phyloP scores from a whole-genome alignment of 2,888 invertebrate genomes.

The Meiosimyza decipiens region DNA sequence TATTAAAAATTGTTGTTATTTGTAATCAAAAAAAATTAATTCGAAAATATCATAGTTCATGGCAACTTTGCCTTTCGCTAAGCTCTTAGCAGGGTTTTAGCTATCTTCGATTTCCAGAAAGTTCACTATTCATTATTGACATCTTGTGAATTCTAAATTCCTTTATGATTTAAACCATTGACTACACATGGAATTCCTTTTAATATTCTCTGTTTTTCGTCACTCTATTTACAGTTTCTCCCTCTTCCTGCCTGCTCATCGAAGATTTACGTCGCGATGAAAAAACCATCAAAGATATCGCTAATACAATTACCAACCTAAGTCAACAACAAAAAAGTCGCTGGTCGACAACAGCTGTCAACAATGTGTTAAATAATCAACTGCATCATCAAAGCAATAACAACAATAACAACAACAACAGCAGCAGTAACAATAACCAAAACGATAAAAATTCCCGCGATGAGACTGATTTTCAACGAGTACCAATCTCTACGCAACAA shows the following conservation, averaged over 20 bases:
- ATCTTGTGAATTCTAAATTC: too few species aligned
- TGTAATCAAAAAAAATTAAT: too few species aligned
- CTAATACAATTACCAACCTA: conserved; percentile 83
- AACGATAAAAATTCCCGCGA: conserved; percentile 65
- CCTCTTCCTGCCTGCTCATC: conserved; percentile 63
- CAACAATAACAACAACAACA: conserved; percentile 38
- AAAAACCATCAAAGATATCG: conserved; percentile 83
- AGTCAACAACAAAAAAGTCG: conserved; percentile 67
- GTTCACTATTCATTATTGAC: too few species aligned
- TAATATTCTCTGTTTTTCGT: conserved; percentile 9
- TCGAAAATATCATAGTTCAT: too few species aligned
- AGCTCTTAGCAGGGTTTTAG: too few species aligned
- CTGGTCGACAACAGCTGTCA: conserved; percentile 70
- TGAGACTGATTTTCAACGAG: conserved; percentile 62
- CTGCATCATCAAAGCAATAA: conserved; percentile 49
- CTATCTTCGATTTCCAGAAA: too few species aligned
- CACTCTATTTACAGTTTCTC: conserved; percentile 53
- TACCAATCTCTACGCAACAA: conserved; percentile 37
- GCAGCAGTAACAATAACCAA: conserved; percentile 28
- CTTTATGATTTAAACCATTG: too few species aligned
- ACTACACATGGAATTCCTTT: too few species aligned
- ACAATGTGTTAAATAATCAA: conserved; percentile 59
- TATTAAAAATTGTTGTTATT: too few species aligned
- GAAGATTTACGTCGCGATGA: conserved; percentile 73
- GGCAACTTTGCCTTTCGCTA: too few species aligned